Conservation (phyloP, 2,888 invertebrate genomes). For the Caenorhabditis panamensis region DNA sequence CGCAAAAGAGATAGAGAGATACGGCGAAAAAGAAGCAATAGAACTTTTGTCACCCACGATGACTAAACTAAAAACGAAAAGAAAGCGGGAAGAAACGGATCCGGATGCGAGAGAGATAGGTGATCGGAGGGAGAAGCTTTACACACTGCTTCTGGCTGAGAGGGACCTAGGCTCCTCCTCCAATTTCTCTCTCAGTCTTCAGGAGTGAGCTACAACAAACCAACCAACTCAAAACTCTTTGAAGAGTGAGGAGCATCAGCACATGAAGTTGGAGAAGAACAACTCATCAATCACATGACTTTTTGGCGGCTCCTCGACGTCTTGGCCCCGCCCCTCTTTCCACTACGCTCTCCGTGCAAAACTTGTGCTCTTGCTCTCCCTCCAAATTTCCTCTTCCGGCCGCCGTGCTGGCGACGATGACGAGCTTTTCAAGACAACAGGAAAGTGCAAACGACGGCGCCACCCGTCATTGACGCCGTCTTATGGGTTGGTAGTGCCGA, state of each 20-base stretch:
- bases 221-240: slow-evolving; percentile 45
- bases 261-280: slow-evolving; percentile 50
- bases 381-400: slow-evolving; percentile 32
- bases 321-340: slow-evolving; percentile 26
- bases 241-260: slow-evolving; percentile 39
- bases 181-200: slow-evolving; percentile 9
- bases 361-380: slow-evolving; percentile 23
- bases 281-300: slow-evolving; percentile 61
- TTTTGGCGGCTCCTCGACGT: slow-evolving; percentile 38
- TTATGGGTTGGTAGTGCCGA: slow-evolving; percentile 6
- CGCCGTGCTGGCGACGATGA: slow-evolving; percentile 50
- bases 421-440: background rate
- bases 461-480: background rate
- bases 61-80: slow-evolving; percentile 57
- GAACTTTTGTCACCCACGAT: slow-evolving; percentile 39
- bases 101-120: slow-evolving; percentile 28
- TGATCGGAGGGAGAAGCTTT: slow-evolving; percentile 47
- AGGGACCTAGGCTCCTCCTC: slow-evolving; percentile 23
- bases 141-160: slow-evolving; percentile 34
- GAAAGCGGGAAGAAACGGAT: slow-evolving; percentile 31
- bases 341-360: slow-evolving; percentile 36
- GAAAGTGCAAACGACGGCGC: slow-evolving; percentile 12
- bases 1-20: slow-evolving; percentile 9
- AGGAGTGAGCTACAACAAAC: slow-evolving; percentile 37
- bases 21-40: slow-evolving; percentile 4